These are phyloP conservation scores for Neoascia interrupta DNA, from an alignment of 2,888 invertebrate species.

Conservation along the genomic window DNA sequence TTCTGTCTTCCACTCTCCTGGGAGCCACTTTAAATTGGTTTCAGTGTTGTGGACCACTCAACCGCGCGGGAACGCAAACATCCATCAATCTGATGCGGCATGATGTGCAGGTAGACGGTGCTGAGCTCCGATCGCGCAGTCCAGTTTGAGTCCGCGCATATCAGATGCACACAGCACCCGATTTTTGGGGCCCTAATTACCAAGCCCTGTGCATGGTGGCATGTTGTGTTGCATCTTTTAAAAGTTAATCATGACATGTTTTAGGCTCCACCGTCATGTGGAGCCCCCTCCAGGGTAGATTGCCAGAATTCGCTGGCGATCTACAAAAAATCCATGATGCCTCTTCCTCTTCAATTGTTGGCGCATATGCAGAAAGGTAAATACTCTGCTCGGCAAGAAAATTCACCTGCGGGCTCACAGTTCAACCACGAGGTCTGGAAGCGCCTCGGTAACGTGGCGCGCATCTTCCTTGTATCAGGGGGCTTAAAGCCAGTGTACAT, in stretches of 20 bases:
- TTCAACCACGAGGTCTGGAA: constrained; percentile 42
- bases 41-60: constrained; percentile 58
- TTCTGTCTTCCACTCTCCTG: constrained; percentile 67
- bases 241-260: constrained; percentile 69
- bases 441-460: constrained; percentile 1
- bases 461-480: constrained; percentile 10
- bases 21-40: constrained; percentile 63
- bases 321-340: no score
- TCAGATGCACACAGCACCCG: constrained; percentile 25
- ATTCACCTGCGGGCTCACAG: constrained; percentile 53
- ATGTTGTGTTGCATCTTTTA: constrained; percentile 61
- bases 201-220: constrained; percentile 59
- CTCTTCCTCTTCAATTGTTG: constrained; percentile 1
- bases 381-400: constrained; percentile 40
- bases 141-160: no score
- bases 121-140: background rate
- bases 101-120: no score
- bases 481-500: constrained; percentile 59
- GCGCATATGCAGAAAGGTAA: constrained; percentile 30
- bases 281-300: constrained; percentile 49
- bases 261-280: background rate
- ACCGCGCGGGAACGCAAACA: constrained; percentile 55
- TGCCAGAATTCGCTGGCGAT: background rate
- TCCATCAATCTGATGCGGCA: constrained; percentile 66
- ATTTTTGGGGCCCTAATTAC: constrained; percentile 65